These are phyloP conservation scores for Hydractinia echinata DNA, from an alignment of 30 jellyfish, hydroid and myxozoan species.

Conservation along the genomic window DNA sequence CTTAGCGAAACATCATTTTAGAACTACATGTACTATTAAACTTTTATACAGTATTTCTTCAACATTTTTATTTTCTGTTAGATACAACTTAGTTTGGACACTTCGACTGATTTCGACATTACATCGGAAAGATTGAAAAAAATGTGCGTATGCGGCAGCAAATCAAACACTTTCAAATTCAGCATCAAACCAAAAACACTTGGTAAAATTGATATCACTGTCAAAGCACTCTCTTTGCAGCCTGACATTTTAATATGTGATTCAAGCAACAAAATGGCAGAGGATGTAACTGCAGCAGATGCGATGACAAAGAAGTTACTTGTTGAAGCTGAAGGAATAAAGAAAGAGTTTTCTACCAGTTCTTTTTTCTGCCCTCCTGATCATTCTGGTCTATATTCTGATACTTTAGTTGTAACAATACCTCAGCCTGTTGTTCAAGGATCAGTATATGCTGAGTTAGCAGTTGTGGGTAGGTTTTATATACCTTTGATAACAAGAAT, in stretches of 20 bases:
- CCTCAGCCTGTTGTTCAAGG: conserved; percentile 70
- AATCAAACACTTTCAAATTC: conserved; percentile 64
- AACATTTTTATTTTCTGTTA: neutral
- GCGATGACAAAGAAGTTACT: conserved; percentile 25
- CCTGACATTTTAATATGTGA: neutral
- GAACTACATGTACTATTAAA: neutral
- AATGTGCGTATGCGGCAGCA: conserved; percentile 66
- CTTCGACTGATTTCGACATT: conserved; percentile 27
- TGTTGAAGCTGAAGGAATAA: conserved; percentile 69
- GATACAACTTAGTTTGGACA: conserved; percentile 12
- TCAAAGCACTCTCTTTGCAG: conserved; percentile 28
- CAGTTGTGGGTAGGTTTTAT: conserved; percentile 70
- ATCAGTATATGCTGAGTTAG: conserved; percentile 58
- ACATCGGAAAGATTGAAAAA: conserved; percentile 23
- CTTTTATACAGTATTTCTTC: neutral
- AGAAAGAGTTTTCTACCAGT: conserved; percentile 61
- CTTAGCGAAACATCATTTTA: neutral
- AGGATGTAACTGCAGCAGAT: conserved; percentile 19
- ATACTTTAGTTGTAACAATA: conserved; percentile 34
- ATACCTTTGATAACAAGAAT: neutral
- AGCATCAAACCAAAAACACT: conserved; percentile 43
- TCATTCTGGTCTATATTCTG: conserved; percentile 6
- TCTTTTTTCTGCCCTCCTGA: conserved; percentile 55
- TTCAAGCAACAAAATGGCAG: conserved; percentile 27
- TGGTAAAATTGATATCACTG: conserved; percentile 58